Evolutionary conservation across 2,797 vertebrate genomes (phyloP).

Genomic region (Darevskia mixta): DNA sequence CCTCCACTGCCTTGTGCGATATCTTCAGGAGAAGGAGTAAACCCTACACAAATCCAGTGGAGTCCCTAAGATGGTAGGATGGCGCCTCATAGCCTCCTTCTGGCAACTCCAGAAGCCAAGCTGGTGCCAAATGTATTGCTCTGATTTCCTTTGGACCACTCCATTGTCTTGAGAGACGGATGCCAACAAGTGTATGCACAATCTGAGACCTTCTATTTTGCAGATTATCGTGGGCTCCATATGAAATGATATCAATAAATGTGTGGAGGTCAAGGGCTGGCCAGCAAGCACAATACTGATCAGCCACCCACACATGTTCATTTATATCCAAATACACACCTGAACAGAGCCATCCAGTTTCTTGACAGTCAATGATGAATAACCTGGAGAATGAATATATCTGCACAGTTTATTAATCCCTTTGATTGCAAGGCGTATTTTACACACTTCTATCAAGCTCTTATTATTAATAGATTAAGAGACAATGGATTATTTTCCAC

Average conservation of each 20-base stretch:
- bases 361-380: neutral
- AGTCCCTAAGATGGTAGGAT: too few relatives aligned
- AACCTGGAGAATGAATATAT: conserved; percentile 39
- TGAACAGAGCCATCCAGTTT: neutral
- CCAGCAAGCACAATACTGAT: conserved; percentile 21
- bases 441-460: conserved; percentile 47
- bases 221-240: too few relatives aligned
- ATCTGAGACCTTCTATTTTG: neutral
- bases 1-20: too few relatives aligned
- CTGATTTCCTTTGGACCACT: too few relatives aligned
- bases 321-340: conserved; percentile 45
- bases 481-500: conserved; percentile 21
- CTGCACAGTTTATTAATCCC: conserved; percentile 33
- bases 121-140: too few relatives aligned
- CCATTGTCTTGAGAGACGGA: too few relatives aligned
- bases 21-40: too few relatives aligned
- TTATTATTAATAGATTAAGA: conserved; percentile 56
- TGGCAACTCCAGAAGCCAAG: too few relatives aligned
- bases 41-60: too few relatives aligned
- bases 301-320: conserved; percentile 49
- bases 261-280: too few relatives aligned
- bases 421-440: conserved; percentile 16
- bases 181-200: neutral
- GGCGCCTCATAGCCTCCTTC: too few relatives aligned
- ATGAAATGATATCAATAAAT: neutral